Conservation (phyloP, 2,888 invertebrate species). For the Hermodice carunculata region DNA sequence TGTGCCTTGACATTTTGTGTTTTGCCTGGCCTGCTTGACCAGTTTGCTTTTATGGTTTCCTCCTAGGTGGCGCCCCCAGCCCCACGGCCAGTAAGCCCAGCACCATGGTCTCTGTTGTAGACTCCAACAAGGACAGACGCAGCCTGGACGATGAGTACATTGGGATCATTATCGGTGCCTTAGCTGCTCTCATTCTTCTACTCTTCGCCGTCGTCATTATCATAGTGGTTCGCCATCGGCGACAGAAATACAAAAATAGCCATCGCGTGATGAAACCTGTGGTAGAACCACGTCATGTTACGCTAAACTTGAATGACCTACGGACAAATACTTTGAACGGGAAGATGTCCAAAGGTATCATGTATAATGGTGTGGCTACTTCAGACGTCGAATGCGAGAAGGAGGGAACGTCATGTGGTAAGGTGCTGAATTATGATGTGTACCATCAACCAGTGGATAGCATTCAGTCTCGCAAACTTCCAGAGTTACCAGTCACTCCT, state of each 20-base stretch:
- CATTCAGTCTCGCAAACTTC: slow-evolving; percentile 58
- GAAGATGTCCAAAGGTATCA: slow-evolving; percentile 65
- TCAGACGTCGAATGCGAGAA: slow-evolving; percentile 67
- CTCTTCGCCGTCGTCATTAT: slow-evolving; percentile 18
- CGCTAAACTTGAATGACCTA: slow-evolving; percentile 78
- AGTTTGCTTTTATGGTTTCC: too few species aligned
- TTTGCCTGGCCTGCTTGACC: too few species aligned
- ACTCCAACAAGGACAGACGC: slow-evolving; percentile 4
- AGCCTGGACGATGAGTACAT: slow-evolving; percentile 13
- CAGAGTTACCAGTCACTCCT: slow-evolving; percentile 56
- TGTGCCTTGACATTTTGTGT: too few species aligned
- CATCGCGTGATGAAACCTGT: slow-evolving; percentile 12
- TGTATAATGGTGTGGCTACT: slow-evolving; percentile 68
- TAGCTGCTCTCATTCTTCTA: slow-evolving; percentile 17
- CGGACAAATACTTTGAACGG: slow-evolving; percentile 50
- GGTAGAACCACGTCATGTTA: slow-evolving; percentile 69
- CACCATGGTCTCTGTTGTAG: too few species aligned
- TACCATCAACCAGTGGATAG: background rate
- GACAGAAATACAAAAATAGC: slow-evolving; percentile 38
- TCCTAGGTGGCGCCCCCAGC: too few species aligned
- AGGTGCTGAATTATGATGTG: background rate
- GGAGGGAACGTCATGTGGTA: slow-evolving; percentile 42
- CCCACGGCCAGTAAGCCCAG: too few species aligned
- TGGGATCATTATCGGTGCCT: slow-evolving; percentile 19
- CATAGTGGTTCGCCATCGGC: slow-evolving; percentile 40